Base-by-base conservation (phyloP, 2,888 invertebrate species). In the Chelonus formosanus region DNA sequence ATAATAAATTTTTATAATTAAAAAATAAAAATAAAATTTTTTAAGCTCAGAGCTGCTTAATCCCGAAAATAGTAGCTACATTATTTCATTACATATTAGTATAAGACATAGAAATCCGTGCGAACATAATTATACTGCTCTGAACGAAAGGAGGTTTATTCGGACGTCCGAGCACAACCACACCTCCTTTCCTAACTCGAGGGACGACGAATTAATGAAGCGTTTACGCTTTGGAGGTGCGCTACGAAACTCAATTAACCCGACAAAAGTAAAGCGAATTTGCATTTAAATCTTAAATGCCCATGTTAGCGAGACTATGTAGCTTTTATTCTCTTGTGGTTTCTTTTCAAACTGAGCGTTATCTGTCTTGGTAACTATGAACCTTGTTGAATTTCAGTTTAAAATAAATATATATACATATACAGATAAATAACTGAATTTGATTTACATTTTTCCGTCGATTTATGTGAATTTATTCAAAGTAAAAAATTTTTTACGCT, bases 171-270 rank as follows among this genome's bases (percentile, higher is more conserved):
- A 44, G 56, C 36, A 47, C 10, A 43, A 35, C 54, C 40, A 40
- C 50, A 43, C 50, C 5, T 8, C 5, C 50, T 40, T 52, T 6
- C 8, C 32, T 52, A 52, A 8, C 48, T 61, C 50, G 58, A 62
- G 47, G 44, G 32, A 52, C 59, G 36, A 62, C 64, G 60, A 66
- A 71, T 71, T 70, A 73, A 71, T 70, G 70, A 71, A 72, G 68
- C 72, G 69, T 70, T 73, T 70, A 70, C 68, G 72, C 69, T 65
- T 66, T 60, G 45, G 57, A 65, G 70, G 50, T 43, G 54, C 55
- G 53, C 57, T 43, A 44, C 70, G 59, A 75, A 76, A 75, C 74
- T 76, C 73, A 76, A 76, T 77, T 76, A 77, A 76, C 73, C 73
- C 71, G 64, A 69, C 73, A 68, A 74, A 76, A 76, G 73, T 74